phyloP scores from a whole-genome alignment of 2,888 invertebrate genomes.

The Limnephilus lunatus region DNA sequence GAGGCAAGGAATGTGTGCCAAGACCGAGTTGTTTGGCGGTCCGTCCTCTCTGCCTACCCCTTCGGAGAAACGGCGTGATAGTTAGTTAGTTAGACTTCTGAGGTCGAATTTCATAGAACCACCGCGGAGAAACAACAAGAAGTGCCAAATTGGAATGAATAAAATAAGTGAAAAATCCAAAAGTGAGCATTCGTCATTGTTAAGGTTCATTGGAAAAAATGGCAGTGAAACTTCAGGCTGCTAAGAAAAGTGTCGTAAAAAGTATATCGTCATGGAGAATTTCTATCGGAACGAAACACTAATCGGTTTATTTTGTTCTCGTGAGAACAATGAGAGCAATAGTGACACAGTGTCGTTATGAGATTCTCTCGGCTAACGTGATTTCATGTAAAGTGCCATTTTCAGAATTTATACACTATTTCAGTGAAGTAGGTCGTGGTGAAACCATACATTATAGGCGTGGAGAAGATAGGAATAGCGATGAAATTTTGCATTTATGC shows the following conservation, averaged over 20 bases:
- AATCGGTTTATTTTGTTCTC: conserved; percentile 13
- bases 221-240: not conserved
- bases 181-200: not conserved
- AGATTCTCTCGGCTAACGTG: not conserved
- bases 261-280: not conserved
- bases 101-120: not conserved
- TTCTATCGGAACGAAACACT: not conserved
- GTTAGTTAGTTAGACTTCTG: too few relatives aligned
- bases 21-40: too few relatives aligned
- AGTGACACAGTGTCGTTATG: not conserved
- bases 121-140: not conserved
- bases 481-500: not conserved
- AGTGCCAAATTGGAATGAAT: not conserved
- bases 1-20: too few relatives aligned
- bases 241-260: not conserved
- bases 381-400: not conserved
- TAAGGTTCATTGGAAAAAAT: not conserved
- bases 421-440: not conserved
- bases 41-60: too few relatives aligned
- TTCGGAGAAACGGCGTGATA: too few relatives aligned
- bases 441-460: not conserved
- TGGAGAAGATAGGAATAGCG: not conserved
- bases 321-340: conserved; percentile 37
- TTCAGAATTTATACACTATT: not conserved
- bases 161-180: not conserved